Conservation (phyloP, 1,140 invertebrate genomes). For the Achatina immaculata region DNA sequence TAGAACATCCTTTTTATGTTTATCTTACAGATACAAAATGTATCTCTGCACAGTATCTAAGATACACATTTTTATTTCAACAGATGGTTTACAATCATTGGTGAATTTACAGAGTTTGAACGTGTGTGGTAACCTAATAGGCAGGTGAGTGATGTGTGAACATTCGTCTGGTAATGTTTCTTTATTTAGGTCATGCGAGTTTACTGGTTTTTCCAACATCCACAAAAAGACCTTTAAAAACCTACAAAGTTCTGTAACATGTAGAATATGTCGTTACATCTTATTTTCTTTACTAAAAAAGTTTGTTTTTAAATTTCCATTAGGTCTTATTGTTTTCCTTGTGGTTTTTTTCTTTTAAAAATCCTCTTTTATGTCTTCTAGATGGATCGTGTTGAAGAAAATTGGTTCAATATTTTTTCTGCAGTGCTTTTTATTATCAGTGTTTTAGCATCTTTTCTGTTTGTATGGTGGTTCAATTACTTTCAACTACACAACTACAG, state of each 20-base stretch:
- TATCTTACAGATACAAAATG: not conserved
- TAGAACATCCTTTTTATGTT: not conserved
- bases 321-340: too few species aligned
- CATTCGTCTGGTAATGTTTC: not conserved
- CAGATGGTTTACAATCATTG: slow-evolving; percentile 65
- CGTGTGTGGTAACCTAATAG: slow-evolving; percentile 63
- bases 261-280: not conserved
- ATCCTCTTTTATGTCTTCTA: not conserved
- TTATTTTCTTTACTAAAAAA: not conserved
- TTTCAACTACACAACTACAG: not conserved
- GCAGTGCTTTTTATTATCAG: not conserved
- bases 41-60: not conserved
- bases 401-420: not conserved
- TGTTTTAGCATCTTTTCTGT: not conserved
- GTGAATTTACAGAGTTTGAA: slow-evolving; percentile 62
- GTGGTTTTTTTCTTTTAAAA: not conserved
- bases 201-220: not conserved
- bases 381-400: not conserved
- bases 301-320: not conserved
- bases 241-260: not conserved
- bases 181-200: not conserved
- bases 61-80: slow-evolving; percentile 20
- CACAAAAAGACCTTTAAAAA: not conserved
- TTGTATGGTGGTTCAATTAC: not conserved
- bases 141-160: slow-evolving; percentile 59